Percentiles rank a stretch among this genome's conserved stretches.
Evolutionary conservation across 1,140 invertebrate species (phyloP).

Genomic region (Dryas iulia): DNA sequence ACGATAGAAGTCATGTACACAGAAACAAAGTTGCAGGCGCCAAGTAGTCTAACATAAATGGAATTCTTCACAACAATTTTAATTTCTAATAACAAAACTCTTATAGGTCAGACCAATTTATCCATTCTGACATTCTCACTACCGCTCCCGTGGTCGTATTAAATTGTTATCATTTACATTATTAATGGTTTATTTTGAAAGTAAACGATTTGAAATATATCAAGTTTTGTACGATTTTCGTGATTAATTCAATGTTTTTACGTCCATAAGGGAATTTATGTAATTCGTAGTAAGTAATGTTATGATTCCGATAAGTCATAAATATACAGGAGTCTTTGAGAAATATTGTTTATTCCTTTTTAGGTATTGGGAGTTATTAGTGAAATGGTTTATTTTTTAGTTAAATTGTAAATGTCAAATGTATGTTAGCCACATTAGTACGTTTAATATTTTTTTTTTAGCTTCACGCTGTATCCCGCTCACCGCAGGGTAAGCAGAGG

Average conservation of each 20-base stretch:
- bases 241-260: slow-evolving; percentile 2
- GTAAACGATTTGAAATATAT: slow-evolving; percentile 46
- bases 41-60: not conserved
- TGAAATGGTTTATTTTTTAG: too few species aligned
- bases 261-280: not conserved
- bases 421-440: too few species aligned
- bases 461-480: too few species aligned
- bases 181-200: slow-evolving; percentile 63
- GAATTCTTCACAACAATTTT: not conserved
- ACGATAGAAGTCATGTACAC: too few species aligned
- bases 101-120: slow-evolving; percentile 40
- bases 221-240: not conserved
- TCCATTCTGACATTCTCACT: slow-evolving; percentile 37
- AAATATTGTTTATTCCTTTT: not conserved
- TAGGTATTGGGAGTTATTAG: not conserved
- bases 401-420: too few species aligned
- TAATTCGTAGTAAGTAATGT: not conserved
- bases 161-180: slow-evolving; percentile 60
- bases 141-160: slow-evolving; percentile 40
- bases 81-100: not conserved
- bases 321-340: not conserved
- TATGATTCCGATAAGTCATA: not conserved
- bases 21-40: too few species aligned
- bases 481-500: too few species aligned
- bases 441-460: too few species aligned